phyloP scores from a whole-genome alignment of 2,888 invertebrate genomes.

The Lepidochrysops patricia region DNA sequence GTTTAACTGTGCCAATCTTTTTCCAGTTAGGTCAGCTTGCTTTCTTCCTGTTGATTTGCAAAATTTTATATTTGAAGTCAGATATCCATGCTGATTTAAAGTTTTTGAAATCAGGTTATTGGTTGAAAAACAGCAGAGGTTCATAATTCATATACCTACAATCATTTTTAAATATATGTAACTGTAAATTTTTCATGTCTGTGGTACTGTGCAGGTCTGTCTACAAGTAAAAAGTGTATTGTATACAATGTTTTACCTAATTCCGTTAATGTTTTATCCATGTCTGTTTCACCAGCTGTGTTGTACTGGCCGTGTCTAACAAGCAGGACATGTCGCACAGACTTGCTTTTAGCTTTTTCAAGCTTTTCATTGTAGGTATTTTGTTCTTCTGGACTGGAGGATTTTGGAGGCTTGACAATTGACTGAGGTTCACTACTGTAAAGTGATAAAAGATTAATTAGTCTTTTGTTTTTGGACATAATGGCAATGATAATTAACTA shows the following conservation, averaged over 20 bases:
- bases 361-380: constrained; percentile 80
- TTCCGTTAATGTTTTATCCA: constrained; percentile 83
- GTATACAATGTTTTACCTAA: constrained; percentile 73
- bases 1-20: constrained; percentile 83
- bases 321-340: constrained; percentile 88
- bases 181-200: too few relatives aligned
- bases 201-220: too few relatives aligned
- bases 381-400: constrained; percentile 68
- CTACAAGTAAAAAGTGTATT: too few relatives aligned
- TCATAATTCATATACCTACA: too few relatives aligned
- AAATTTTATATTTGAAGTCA: too few relatives aligned
- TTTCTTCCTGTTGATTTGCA: constrained; percentile 76
- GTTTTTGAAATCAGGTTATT: too few relatives aligned
- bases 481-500: too few relatives aligned
- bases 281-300: constrained; percentile 80
- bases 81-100: too few relatives aligned
- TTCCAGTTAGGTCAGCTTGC: constrained; percentile 91
- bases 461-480: too few relatives aligned
- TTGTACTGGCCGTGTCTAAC: constrained; percentile 97
- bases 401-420: constrained; percentile 76
- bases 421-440: constrained; percentile 83
- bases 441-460: constrained; percentile 15
- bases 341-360: constrained; percentile 76
- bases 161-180: too few relatives aligned
- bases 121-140: too few relatives aligned